Base-by-base conservation (phyloP, 2,888 invertebrate genomes). In the Agrochola lota region DNA sequence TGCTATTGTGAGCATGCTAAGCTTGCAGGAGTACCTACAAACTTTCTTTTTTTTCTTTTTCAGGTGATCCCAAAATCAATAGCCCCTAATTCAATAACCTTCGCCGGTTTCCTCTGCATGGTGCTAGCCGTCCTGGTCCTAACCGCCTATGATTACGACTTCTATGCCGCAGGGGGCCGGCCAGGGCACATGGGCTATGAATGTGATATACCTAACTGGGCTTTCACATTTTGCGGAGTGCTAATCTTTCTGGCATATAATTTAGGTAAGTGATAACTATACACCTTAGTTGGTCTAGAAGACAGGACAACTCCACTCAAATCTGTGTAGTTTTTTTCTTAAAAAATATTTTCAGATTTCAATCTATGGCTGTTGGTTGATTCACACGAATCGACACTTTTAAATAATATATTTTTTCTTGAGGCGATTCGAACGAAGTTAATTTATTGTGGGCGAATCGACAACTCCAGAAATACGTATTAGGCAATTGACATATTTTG, bases 71-170 rank as follows among this genome's bases (percentile, higher is more conserved):
- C 99, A 83, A 97, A 97, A 97, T 99, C 98, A 98, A 96, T 99
- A 88, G 99, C 99, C 0, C 99, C 99, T 68, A 99, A 99, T 94
- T 95, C 99, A 75, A 97, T 99, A 79, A 99, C 99, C 15, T 98
- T 99, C 93, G 97, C 97, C 73, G 99, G 99, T n/a, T 99, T 99
- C 94, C 95, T 99, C 67, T 98, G 99, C 93, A 98, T 99, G 84
- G 98, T 99, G 74, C 94, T 97, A 49, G 98, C 98, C 91, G 98
- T 99, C 90, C 85, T 98, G 52, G 93, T 99, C 85, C 97, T 99
- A 87, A 97, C 98, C 64, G 97, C 97, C 90, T 98, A 98, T 92
- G 99, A 99, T 95, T 98, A 98, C 93, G 97, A 98, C 90, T 98
- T 99, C 91, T 97, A 97, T 35, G 94, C 94, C 3, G 89, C 92